Evolutionary conservation across 1,140 invertebrate genomes (phyloP), one percentile per base, ranked within the genome.

Genomic region (Cecropterus lyciades): DNA sequence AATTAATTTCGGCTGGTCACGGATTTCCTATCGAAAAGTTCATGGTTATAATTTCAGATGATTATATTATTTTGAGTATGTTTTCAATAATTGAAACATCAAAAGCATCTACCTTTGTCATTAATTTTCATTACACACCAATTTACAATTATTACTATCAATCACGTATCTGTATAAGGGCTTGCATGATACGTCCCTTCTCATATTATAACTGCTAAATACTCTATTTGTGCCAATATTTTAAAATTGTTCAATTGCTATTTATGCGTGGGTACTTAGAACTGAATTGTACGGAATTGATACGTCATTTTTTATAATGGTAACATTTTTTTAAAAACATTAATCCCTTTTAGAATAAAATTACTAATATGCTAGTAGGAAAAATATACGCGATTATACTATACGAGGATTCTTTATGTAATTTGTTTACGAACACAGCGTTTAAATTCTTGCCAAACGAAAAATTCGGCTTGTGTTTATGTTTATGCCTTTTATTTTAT

Each of bases 151-250:
- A 1, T 5, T 3, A 3, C 5, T 24, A 24, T 24, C 20, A 3
- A 24, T 24, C 5, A 3, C 20, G 1, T 24, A 24, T 24, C 20
- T 24, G 20, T 24, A 24, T 24, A 24, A 24, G n/a, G n/a, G 20
- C 20, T 24, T 5, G 20, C 5, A 24, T 24, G 1, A 24, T 24
- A 3, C 20, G 20, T 24, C 1, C 5, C 5, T 24, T 24, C 20
- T 5, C 20, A 24, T 24, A 24, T 24, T 24, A 24, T 24, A 3
- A 24, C 20, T 24, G 20, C 70, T 71, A 65, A 79, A 80, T 80
- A 80, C 78, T 80, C 78, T 75, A 80, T 69, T 69, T 56, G 78
- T 80, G 78, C 75, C 24, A 52, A 52, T 52, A 30, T 33, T 52
- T 30, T 51, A 0, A 27, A 51, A 6, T 10, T 24, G 45, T 48